Conservation (phyloP, 2,113 vertebrate species). For the Bubo scandiacus region DNA sequence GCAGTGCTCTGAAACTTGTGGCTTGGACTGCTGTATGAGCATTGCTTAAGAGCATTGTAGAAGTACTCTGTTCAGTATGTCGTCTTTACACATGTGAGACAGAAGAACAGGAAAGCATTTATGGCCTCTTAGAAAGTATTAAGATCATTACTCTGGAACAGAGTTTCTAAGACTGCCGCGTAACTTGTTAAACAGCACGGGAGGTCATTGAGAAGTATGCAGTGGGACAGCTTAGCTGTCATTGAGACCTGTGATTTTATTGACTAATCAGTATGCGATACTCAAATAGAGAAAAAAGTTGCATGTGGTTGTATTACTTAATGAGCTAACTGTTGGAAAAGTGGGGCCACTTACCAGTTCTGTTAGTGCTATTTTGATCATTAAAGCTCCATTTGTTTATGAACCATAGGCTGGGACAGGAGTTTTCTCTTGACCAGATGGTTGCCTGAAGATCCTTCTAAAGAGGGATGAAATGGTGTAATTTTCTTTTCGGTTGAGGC, state of each 20-base stretch:
- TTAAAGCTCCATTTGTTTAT: not conserved
- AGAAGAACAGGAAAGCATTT: not conserved
- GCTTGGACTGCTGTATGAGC: not conserved
- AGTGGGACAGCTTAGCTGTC: not conserved
- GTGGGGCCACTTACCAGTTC: not conserved
- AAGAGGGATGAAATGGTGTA: not conserved
- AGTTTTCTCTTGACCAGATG: not conserved
- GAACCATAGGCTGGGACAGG: not conserved
- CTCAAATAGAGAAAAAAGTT: not conserved
- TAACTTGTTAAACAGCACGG: not conserved
- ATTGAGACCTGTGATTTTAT: not conserved
- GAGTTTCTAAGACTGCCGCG: not conserved
- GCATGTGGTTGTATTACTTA: not conserved
- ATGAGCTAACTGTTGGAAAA: not conserved
- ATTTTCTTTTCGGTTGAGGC: not conserved
- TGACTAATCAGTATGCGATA: not conserved
- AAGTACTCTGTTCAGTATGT: not conserved
- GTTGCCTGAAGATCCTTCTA: not conserved
- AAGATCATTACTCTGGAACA: not conserved
- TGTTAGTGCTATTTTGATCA: not conserved
- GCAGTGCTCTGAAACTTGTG: slow-evolving; percentile 16
- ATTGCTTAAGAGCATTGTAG: not conserved
- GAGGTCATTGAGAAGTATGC: not conserved
- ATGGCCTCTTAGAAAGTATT: not conserved
- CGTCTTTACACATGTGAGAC: not conserved